Percentiles rank a stretch among this genome's conserved stretches.
phyloP scores from a whole-genome alignment of 1,140 invertebrate genomes.

The Drosophila ficusphila region DNA sequence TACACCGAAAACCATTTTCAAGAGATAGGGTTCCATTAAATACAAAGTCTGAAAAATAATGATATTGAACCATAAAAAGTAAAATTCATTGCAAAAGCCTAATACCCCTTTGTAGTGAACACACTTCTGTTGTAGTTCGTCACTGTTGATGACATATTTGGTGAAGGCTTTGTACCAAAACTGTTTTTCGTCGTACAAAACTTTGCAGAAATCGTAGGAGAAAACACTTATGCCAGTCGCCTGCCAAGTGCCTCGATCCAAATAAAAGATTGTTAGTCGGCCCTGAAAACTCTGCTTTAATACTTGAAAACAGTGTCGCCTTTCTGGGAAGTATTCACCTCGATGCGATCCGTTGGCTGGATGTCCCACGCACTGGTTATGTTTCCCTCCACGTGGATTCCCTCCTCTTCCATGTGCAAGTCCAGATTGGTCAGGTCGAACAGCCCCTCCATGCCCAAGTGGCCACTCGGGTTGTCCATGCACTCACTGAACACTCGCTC shows the following conservation, averaged over 20 bases:
- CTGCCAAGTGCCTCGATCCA: not conserved
- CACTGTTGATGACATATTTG: not conserved
- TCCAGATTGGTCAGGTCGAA: not conserved
- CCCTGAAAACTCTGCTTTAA: not conserved
- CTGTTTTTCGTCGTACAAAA: conserved; percentile 2
- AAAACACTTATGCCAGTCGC: not conserved
- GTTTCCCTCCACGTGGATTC: not conserved
- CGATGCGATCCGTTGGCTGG: not conserved
- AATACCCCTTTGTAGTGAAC: not conserved
- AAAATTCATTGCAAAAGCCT: not conserved
- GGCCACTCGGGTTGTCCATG: not conserved
- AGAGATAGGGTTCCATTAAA: no score
- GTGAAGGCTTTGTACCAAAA: not conserved
- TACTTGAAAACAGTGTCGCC: not conserved
- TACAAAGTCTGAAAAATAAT: no score
- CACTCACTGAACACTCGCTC: no score
- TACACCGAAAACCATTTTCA: no score
- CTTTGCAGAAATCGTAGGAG: not conserved
- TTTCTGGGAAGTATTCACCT: not conserved
- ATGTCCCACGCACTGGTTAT: not conserved
- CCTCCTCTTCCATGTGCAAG: not conserved
- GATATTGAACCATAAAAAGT: no score
- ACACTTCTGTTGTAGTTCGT: not conserved
- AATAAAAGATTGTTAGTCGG: not conserved
- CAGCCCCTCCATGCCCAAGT: not conserved